A percentile compares a stretch with the other conserved stretches of the same genome.
Conservation (phyloP, 1,140 invertebrate species). For the Cecropterus lyciades region DNA sequence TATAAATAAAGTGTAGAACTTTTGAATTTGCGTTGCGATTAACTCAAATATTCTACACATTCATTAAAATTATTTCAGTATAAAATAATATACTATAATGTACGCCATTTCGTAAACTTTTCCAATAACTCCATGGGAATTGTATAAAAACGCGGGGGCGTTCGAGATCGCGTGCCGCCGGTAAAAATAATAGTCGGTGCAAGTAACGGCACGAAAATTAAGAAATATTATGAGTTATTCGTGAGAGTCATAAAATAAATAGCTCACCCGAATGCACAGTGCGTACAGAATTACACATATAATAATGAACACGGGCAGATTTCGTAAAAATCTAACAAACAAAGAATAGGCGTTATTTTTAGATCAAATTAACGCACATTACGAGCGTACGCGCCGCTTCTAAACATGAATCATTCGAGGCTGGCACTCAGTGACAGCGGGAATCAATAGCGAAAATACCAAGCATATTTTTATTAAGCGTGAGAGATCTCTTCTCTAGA, state of each 20-base stretch:
- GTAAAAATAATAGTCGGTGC: slow-evolving; percentile 18
- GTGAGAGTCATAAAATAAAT: slow-evolving; percentile 33
- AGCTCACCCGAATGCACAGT: slow-evolving; percentile 35
- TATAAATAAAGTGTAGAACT: too few relatives aligned
- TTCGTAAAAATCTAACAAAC: slow-evolving; percentile 80
- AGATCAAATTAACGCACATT: slow-evolving; percentile 82
- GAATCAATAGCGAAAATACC: not conserved
- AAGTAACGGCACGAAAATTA: slow-evolving; percentile 32
- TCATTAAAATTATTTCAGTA: too few relatives aligned
- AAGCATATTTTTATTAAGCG: not conserved
- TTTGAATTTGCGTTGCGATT: not conserved
- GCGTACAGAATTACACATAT: slow-evolving; percentile 54
- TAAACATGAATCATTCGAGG: slow-evolving; percentile 68
- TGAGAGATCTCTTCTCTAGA: too few relatives aligned
- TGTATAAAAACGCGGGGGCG: slow-evolving; percentile 13
- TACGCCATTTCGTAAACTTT: slow-evolving; percentile 24
- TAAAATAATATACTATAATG: too few relatives aligned
- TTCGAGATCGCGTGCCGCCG: slow-evolving; percentile 14
- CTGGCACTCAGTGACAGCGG: slow-evolving; percentile 45
- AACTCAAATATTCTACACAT: not conserved
- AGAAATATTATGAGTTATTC: slow-evolving; percentile 33
- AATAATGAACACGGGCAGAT: slow-evolving; percentile 63
- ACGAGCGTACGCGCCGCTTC: slow-evolving; percentile 65
- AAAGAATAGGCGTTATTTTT: slow-evolving; percentile 80
- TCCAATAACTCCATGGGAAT: slow-evolving; percentile 21